Evolutionary conservation across 37 sponge, comb jelly and placozoan species (phyloP), one percentile per base, ranked within the genome.

Genomic region (Agelas oroides): DNA sequence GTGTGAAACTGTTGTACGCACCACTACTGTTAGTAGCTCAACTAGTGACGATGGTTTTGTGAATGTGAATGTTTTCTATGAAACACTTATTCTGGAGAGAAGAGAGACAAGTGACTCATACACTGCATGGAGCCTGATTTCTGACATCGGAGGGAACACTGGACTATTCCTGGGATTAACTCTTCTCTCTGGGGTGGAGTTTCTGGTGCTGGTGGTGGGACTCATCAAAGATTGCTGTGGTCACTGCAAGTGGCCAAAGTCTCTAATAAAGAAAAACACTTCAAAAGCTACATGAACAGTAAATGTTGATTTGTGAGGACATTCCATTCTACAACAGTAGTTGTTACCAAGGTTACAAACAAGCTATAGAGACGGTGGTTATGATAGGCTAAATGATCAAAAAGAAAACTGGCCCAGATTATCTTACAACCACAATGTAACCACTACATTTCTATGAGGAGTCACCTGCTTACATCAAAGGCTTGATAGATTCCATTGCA

Each of bases 111-210:
- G 27, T 1, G 79, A 78, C 36, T 71, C 88, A 15, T 88, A 88
- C 75, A 68, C 80, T 63, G 23, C 46, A n/a, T 53, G 70, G 70
- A 75, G 60, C 55, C 71, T 88, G 61, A 65, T 81, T 12, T 73
- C 82, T 53, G 88, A 88, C 56, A 56, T 88, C 34, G 88, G 88
- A 37, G 82, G 88, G 0, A 81, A 81, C 27, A 39, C 79, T 32
- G 82, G 88, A 12, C 74, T 88, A 46, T 88, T 88, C 58, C 53
- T 81, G 39, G 88, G 88, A 1, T 80, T 80, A 30, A 88, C 70
- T 63, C 80, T 88, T 28, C 75, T 81, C 24, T 66, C 88, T 24
- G 54, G 55, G 30, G 57, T 59, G 52, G 83, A 82, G 63, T 3
- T 71, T 23, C 0, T 57, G 21, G 6, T 57, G 62, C 16, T 82